Evolutionary conservation across 1,140 invertebrate genomes (phyloP).

Genomic region (Lithobius niger): DNA sequence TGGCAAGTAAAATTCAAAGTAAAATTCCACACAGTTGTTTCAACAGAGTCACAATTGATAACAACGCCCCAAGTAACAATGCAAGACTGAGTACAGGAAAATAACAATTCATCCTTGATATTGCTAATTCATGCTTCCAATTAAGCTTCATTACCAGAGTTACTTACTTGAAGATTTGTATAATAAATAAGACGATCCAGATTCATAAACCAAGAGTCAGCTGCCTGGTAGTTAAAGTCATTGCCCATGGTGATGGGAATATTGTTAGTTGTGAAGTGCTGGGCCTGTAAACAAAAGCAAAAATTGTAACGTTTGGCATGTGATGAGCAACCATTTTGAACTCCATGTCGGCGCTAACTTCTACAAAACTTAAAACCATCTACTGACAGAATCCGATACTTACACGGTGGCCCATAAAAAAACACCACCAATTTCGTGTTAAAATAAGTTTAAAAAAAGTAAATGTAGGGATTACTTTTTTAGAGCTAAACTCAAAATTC

Average conservation of each 20-base stretch:
- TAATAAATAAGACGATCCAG: slow-evolving; percentile 59
- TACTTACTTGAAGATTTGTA: slow-evolving; percentile 35
- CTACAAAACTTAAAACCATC: no score
- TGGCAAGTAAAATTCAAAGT: no score
- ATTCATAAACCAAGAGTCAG: slow-evolving; percentile 46
- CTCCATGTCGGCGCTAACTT: background rate
- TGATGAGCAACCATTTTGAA: background rate
- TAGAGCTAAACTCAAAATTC: no score
- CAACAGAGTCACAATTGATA: no score
- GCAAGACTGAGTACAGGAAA: no score
- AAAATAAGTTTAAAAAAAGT: background rate
- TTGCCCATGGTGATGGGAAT: slow-evolving; percentile 43
- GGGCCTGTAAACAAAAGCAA: slow-evolving; percentile 14
- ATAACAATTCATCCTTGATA: background rate
- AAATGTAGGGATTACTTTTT: background rate
- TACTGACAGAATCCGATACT: background rate
- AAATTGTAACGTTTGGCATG: background rate
- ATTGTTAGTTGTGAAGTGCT: slow-evolving; percentile 31
- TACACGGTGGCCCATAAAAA: background rate
- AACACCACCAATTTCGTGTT: background rate
- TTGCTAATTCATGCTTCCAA: background rate
- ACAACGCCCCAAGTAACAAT: no score
- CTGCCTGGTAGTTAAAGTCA: slow-evolving; percentile 44
- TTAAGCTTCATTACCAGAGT: background rate
- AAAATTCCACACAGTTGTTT: no score